Evolutionary conservation across 2,888 invertebrate species (phyloP).

Genomic region (Dolichomitus sp.): DNA sequence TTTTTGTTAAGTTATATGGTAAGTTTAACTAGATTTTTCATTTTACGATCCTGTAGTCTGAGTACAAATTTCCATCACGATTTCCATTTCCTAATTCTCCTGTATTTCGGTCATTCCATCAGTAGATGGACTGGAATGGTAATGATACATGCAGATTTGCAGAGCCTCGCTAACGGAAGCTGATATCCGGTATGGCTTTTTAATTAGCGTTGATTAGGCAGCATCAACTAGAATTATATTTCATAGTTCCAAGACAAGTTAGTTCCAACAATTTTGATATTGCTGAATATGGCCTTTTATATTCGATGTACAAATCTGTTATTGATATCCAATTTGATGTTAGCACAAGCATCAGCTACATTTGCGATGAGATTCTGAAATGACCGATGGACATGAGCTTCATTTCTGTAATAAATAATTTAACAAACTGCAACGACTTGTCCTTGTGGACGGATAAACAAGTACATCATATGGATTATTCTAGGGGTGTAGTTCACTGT

Average conservation of each 20-base stretch:
- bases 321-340: neutral
- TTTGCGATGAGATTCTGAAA: neutral
- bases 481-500: neutral
- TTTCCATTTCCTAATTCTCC: neutral
- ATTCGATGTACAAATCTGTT: neutral
- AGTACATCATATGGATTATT: neutral
- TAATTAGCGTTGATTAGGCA: neutral
- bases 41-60: too few relatives aligned
- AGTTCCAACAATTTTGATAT: neutral
- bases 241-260: neutral
- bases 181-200: too few relatives aligned
- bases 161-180: neutral
- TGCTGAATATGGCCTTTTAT: neutral
- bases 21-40: too few relatives aligned
- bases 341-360: neutral
- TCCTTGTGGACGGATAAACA: neutral
- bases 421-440: neutral
- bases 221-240: neutral
- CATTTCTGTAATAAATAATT: neutral
- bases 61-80: neutral
- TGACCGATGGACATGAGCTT: neutral
- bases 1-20: too few relatives aligned
- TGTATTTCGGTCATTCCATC: neutral
- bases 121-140: neutral
- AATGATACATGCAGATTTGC: neutral